Evolutionary conservation across 2,888 invertebrate species (phyloP).

Genomic region (Eristalinus aeneus): DNA sequence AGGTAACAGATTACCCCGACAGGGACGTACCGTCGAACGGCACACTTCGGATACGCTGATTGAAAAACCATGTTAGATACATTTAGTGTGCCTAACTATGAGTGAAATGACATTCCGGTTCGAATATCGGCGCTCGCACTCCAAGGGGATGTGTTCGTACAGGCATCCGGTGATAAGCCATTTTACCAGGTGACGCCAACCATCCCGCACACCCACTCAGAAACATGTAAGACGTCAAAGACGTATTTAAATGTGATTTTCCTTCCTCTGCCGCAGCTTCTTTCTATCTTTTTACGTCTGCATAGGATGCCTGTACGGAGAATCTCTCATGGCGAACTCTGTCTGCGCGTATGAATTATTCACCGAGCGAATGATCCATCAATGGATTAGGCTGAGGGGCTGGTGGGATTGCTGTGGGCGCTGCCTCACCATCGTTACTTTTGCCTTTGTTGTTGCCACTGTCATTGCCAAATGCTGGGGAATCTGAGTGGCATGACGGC

Average conservation of each 20-base stretch:
- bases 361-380: slow-evolving; percentile 65
- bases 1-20: neutral
- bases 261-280: neutral
- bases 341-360: slow-evolving; percentile 52
- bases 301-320: slow-evolving; percentile 1
- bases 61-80: slow-evolving; percentile 29
- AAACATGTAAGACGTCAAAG: slow-evolving; percentile 28
- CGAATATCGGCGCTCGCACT: neutral
- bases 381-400: slow-evolving; percentile 57
- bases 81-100: slow-evolving; percentile 17
- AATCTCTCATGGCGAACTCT: slow-evolving; percentile 24
- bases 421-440: neutral
- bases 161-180: slow-evolving; percentile 5
- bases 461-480: slow-evolving; percentile 3
- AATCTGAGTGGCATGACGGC: slow-evolving; percentile 17
- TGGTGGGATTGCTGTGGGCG: slow-evolving; percentile 15
- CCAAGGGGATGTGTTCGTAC: neutral
- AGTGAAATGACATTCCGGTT: slow-evolving; percentile 32
- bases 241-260: slow-evolving; percentile 50
- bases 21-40: neutral
- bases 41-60: slow-evolving; percentile 14
- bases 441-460: neutral
- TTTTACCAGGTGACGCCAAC: neutral
- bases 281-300: neutral
- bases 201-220: neutral